Evolutionary conservation across 2,888 invertebrate species (phyloP).

Genomic region (Rhagonycha lutea): DNA sequence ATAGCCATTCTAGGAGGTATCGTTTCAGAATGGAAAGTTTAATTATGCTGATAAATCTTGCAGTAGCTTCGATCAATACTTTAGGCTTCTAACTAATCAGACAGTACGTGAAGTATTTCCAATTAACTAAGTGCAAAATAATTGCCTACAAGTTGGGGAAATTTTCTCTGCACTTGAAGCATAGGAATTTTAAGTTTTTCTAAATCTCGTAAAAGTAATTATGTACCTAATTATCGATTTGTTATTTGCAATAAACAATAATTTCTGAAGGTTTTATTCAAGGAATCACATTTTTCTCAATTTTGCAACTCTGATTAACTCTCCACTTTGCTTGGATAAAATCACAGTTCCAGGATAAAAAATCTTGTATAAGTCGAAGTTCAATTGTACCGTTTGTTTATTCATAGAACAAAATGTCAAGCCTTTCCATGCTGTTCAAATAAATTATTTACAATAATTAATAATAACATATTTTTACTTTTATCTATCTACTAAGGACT

Average conservation of each 20-base stretch:
- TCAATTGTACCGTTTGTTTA: neutral
- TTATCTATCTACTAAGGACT: neutral
- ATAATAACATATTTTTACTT: neutral
- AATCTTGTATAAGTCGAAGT: neutral
- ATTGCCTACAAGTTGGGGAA: neutral
- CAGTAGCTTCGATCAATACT: neutral
- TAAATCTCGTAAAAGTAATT: neutral
- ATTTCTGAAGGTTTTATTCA: neutral
- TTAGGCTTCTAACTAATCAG: neutral
- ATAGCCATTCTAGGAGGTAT: neutral
- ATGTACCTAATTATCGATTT: neutral
- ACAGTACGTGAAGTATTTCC: neutral
- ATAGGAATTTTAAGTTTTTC: neutral
- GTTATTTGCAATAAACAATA: neutral
- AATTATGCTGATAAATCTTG: neutral
- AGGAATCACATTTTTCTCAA: neutral
- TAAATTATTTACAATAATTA: neutral
- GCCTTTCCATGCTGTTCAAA: neutral
- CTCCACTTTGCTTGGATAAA: neutral
- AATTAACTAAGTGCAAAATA: neutral
- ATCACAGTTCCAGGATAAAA: neutral
- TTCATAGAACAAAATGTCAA: neutral
- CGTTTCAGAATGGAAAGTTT: neutral
- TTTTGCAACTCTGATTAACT: neutral
- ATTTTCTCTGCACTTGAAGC: neutral